Conservation (phyloP, 2,797 vertebrate species). For the Cossypha niveicapilla region DNA sequence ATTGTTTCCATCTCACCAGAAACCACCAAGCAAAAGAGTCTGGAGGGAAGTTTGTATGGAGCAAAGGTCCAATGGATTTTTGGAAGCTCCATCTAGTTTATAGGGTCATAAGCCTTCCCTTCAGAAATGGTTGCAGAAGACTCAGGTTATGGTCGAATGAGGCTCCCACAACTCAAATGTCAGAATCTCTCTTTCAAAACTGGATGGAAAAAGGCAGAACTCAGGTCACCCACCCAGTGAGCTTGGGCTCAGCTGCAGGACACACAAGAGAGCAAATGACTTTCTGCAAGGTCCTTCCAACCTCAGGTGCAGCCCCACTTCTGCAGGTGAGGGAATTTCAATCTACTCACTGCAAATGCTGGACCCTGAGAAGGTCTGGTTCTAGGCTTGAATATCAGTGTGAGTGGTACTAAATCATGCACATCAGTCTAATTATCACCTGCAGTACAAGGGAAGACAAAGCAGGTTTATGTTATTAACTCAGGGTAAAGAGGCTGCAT, state of each 20-base stretch:
- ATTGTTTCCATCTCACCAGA: background rate
- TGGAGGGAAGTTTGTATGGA: background rate
- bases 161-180: background rate
- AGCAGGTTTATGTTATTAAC: background rate
- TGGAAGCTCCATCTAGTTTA: background rate
- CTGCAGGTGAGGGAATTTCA: background rate
- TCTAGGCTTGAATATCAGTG: background rate
- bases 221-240: no score
- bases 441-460: background rate
- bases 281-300: background rate
- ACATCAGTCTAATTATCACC: background rate
- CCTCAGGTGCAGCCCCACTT: background rate
- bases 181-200: background rate
- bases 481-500: background rate
- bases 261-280: background rate
- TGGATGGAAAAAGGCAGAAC: background rate
- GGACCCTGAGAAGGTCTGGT: background rate
- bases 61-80: background rate
- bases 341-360: background rate
- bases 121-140: background rate
- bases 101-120: background rate
- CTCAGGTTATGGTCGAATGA: background rate
- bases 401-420: background rate
- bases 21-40: background rate
- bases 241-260: background rate